Percentiles rank a stretch among this genome's conserved stretches.
These are phyloP conservation scores for Esox niger DNA, from an alignment of 2,113 vertebrate species.

Conservation along the genomic window DNA sequence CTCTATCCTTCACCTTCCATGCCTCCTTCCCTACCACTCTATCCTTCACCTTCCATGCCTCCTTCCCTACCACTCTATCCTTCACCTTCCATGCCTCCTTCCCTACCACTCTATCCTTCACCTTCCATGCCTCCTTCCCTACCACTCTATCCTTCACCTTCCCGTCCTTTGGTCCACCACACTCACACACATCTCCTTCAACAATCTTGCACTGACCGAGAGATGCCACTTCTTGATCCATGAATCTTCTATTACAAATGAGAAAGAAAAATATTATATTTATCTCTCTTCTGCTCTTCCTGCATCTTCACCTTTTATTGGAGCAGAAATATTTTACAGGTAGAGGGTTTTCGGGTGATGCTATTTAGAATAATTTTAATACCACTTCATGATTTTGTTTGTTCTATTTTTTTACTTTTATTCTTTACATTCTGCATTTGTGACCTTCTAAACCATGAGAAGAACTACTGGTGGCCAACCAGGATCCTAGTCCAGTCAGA, in stretches of 20 bases:
- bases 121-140: slow-evolving; percentile 6
- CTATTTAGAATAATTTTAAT: slow-evolving; percentile 13
- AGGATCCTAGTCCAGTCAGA: neutral
- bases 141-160: no score
- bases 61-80: no score
- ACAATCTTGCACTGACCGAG: slow-evolving; percentile 2
- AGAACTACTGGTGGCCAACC: slow-evolving; percentile 18
- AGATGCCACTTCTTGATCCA: neutral
- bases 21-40: no score
- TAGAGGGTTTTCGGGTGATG: slow-evolving; percentile 9
- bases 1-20: no score
- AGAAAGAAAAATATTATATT: neutral
- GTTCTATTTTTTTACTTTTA: slow-evolving; percentile 37
- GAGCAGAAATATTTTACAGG: neutral
- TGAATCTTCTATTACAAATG: neutral
- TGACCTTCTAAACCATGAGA: slow-evolving; percentile 45
- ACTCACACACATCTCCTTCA: neutral
- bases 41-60: no score
- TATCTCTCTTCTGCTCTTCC: neutral
- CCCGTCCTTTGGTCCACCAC: neutral
- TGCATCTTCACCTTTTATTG: neutral
- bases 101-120: slow-evolving; percentile 24
- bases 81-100: neutral
- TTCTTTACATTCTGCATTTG: slow-evolving; percentile 42
- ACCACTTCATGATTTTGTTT: slow-evolving; percentile 11